Evolutionary conservation across 2,113 vertebrate species (phyloP), one percentile per base, ranked within the genome.

Genomic region (Progne subis): DNA sequence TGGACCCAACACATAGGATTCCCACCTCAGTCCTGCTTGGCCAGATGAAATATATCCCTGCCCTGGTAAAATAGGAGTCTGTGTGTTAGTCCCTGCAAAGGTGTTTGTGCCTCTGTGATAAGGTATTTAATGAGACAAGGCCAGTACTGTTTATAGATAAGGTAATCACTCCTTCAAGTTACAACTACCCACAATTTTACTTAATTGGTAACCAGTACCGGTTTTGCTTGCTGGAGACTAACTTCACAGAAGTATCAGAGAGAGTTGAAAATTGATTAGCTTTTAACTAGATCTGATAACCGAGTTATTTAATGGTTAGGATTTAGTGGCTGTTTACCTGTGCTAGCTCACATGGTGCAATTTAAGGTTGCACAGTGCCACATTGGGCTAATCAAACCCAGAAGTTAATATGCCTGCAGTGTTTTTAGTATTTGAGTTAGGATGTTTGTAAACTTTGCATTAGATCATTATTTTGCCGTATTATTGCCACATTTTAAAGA

Each of bases 231-330:
- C 56, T 93, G 85, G 84, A 88, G 83, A 52, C 24, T 64, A 72
- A 26, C 67, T 86, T 92, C 52, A 79, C 25, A 85, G 79, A 61
- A 88, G 14, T 91, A 82, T 86, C 82, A 90, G 64, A 89, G 25
- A 56, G 63, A 71, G 72, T 2, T 95, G 95, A 97, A 90, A 96
- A 95, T 2, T 95, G 82, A 92, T 95, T 88, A 95, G 90, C 79
- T 96, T 81, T 67, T 88, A 77, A 85, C 67, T 44, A 71, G n/a
- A 53, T 79, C 79, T 94, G 96, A 95, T 96, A 95, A 69, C 57
- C 70, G 34, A 95, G 74, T 59, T 96, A 70, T 71, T 87, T 91
- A 88, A 77, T 85, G 15, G 92, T 52, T 55, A 39, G 11, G 18
- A 37, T 64, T 69, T 52, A 82, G 23, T 88, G 65, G 19, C 44